Percentiles rank a stretch among this genome's conserved stretches.
phyloP scores from a whole-genome alignment of 1,140 invertebrate genomes.

The Chrysomallon squamiferum region DNA sequence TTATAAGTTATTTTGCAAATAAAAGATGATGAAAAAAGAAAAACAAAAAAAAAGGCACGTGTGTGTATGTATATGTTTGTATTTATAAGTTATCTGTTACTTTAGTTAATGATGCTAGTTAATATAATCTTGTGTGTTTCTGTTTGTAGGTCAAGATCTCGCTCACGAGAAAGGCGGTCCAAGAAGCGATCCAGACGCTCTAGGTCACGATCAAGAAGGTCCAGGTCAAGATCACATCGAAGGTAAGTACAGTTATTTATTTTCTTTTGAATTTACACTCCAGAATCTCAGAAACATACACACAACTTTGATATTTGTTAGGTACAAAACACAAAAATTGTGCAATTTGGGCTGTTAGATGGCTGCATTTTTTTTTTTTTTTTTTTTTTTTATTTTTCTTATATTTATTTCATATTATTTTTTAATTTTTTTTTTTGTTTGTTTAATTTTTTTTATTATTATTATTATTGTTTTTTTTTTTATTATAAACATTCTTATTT shows the following conservation, averaged over 20 bases:
- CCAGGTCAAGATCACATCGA: conserved; percentile 10
- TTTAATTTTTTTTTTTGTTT: background rate
- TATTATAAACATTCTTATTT: too few species aligned
- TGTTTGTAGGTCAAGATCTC: conserved; percentile 34
- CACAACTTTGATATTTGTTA: background rate
- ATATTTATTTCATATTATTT: background rate
- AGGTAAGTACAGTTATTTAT: conserved; percentile 4
- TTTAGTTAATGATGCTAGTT: too few species aligned
- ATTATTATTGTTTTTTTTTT: too few species aligned
- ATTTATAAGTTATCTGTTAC: too few species aligned
- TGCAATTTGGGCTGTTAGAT: background rate
- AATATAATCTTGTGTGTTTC: too few species aligned
- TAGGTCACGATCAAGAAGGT: conserved; percentile 24
- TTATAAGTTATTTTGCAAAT: background rate
- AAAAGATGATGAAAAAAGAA: background rate
- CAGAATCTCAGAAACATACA: background rate
- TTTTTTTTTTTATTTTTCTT: background rate
- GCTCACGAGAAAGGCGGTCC: conserved; percentile 41
- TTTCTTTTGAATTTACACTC: background rate
- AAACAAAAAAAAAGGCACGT: background rate
- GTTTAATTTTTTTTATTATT: too few species aligned
- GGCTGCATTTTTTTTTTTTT: background rate
- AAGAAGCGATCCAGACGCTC: conserved; percentile 35
- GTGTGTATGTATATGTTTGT: too few species aligned
- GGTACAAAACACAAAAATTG: background rate